These are phyloP conservation scores for Erebia aethiops DNA, from an alignment of 2,888 invertebrate species.

Conservation along the genomic window DNA sequence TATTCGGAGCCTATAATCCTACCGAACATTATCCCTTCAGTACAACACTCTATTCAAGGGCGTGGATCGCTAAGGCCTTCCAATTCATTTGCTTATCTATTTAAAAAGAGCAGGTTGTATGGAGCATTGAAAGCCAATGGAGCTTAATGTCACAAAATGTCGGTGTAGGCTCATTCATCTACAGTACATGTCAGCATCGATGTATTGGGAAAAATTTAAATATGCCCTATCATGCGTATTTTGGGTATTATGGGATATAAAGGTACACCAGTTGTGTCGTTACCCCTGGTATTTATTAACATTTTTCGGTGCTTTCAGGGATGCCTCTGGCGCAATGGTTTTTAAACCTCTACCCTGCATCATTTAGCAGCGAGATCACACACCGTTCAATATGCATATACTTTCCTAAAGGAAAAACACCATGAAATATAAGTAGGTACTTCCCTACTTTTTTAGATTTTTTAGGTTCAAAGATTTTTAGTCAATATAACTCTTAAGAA, in stretches of 20 bases:
- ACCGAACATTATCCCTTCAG: slow-evolving; percentile 16
- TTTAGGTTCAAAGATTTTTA: too few relatives aligned
- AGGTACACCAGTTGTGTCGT: not conserved
- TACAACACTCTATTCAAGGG: slow-evolving; percentile 54
- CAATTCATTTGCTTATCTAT: slow-evolving; percentile 82
- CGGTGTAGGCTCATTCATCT: slow-evolving; percentile 48
- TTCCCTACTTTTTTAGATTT: too few relatives aligned
- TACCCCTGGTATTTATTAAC: not conserved
- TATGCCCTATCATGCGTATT: slow-evolving; percentile 57
- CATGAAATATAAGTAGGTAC: too few relatives aligned
- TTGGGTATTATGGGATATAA: not conserved
- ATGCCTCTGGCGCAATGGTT: too few relatives aligned
- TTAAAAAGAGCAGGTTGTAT: slow-evolving; percentile 73
- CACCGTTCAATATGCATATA: too few relatives aligned
- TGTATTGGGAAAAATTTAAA: slow-evolving; percentile 61
- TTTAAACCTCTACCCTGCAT: too few relatives aligned
- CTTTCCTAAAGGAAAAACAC: too few relatives aligned
- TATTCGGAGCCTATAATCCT: not conserved
- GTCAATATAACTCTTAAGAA: too few relatives aligned
- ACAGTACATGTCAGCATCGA: slow-evolving; percentile 46
- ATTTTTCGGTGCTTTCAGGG: not conserved
- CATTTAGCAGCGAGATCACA: too few relatives aligned
- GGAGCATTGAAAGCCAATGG: slow-evolving; percentile 77
- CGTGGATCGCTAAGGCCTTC: slow-evolving; percentile 66
- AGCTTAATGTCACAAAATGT: slow-evolving; percentile 79